Evolutionary conservation across 2,888 invertebrate genomes (phyloP).

Genomic region (Morpho achilles): DNA sequence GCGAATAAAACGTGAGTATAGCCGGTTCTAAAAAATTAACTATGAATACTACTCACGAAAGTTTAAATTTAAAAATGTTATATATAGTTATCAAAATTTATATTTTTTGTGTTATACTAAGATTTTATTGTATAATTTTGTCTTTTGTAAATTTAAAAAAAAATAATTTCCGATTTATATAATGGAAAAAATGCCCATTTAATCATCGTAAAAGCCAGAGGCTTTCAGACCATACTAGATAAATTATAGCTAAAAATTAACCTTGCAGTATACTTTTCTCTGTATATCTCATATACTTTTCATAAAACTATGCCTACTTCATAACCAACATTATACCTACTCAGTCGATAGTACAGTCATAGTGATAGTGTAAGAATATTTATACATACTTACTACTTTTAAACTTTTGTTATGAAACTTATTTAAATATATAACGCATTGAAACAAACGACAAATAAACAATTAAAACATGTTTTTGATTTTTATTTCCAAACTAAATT

Average conservation of each 20-base stretch:
- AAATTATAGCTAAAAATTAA: constrained; percentile 49
- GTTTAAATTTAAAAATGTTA: no score
- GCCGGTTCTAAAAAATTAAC: no score
- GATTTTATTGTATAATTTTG: not conserved
- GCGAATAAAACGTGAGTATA: no score
- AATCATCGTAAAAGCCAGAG: constrained; percentile 27
- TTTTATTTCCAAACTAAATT: constrained; percentile 32
- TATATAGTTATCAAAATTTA: no score
- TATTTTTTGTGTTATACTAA: no score
- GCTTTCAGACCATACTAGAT: constrained; percentile 36
- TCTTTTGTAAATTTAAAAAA: not conserved
- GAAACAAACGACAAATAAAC: constrained; percentile 76
- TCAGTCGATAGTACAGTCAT: constrained; percentile 63
- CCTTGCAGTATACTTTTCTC: constrained; percentile 43
- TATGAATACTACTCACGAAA: no score
- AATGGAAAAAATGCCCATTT: constrained; percentile 4
- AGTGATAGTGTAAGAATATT: constrained; percentile 73
- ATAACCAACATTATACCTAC: constrained; percentile 55
- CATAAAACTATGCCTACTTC: constrained; percentile 43
- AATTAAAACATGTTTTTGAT: constrained; percentile 44
- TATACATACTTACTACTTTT: constrained; percentile 65
- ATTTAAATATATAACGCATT: constrained; percentile 76
- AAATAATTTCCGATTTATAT: not conserved
- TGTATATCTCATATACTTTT: constrained; percentile 36
- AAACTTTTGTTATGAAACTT: constrained; percentile 75